Evolutionary conservation across 2,888 invertebrate genomes (phyloP).

Genomic region (Deroplatys truncata): DNA sequence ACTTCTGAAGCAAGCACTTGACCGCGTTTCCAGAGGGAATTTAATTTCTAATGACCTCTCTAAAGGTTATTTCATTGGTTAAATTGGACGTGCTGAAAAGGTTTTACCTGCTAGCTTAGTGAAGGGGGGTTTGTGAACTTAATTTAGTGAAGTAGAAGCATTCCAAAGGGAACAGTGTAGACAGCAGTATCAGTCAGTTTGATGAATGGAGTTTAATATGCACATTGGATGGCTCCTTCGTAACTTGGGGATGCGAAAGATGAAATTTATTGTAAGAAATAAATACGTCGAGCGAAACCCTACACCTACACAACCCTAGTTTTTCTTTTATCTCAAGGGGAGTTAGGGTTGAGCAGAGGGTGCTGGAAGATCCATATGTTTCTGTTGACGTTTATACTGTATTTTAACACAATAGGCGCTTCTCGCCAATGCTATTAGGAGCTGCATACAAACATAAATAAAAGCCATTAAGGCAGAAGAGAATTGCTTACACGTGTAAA

Average conservation of each 20-base stretch:
- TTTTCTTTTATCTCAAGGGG: background rate
- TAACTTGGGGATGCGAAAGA: background rate
- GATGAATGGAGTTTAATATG: conserved; percentile 8
- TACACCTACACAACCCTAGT: background rate
- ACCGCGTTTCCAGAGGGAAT: background rate
- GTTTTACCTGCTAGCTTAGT: background rate
- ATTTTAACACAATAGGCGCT: background rate
- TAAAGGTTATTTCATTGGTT: background rate
- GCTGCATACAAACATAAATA: background rate
- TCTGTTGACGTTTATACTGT: background rate
- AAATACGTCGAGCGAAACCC: background rate
- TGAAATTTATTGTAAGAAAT: conserved; percentile 1
- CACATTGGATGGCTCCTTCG: background rate
- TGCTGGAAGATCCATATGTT: background rate
- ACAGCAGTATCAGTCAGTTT: background rate
- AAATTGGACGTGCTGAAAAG: background rate
- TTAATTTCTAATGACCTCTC: background rate
- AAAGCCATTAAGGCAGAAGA: background rate
- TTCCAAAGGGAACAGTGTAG: background rate
- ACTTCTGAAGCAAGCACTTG: too few relatives aligned
- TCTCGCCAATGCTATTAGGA: background rate
- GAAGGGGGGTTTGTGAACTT: background rate
- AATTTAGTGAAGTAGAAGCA: background rate
- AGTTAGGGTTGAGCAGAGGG: background rate
- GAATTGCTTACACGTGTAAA: background rate